Evolutionary conservation across 2,113 vertebrate genomes (phyloP).

Genomic region (Phoenicopterus ruber): DNA sequence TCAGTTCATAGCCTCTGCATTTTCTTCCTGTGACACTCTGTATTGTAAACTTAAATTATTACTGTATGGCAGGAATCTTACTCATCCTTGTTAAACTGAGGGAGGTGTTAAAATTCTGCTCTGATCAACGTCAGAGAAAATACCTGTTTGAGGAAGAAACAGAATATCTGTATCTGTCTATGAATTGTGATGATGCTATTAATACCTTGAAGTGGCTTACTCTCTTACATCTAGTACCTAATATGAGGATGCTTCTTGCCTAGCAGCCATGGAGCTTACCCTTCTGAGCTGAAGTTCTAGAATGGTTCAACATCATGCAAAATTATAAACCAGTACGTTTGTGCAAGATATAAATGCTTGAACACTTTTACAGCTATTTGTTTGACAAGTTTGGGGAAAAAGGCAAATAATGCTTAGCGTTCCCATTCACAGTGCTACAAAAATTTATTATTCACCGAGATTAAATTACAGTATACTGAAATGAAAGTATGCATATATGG

Average conservation of each 20-base stretch:
- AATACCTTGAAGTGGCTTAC: not conserved
- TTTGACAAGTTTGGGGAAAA: not conserved
- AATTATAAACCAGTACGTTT: not conserved
- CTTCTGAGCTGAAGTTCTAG: not conserved
- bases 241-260: not conserved
- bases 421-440: not conserved
- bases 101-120: not conserved
- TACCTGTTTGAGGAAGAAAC: not conserved
- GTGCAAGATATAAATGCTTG: not conserved
- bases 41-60: not conserved
- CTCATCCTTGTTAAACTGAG: not conserved
- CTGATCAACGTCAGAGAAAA: not conserved
- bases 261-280: not conserved
- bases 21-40: not conserved
- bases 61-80: not conserved
- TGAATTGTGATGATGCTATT: not conserved
- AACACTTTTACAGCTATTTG: slow-evolving; percentile 1
- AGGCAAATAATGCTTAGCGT: not conserved
- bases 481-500: not conserved
- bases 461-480: slow-evolving; percentile 45
- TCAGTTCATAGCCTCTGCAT: not conserved
- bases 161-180: not conserved
- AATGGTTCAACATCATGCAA: not conserved
- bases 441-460: slow-evolving; percentile 23
- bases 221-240: not conserved